A percentile compares a stretch with the other conserved stretches of the same genome.
These are phyloP conservation scores for Urophycis tenuis DNA, from an alignment of 2,797 vertebrate genomes.

Conservation along the genomic window DNA sequence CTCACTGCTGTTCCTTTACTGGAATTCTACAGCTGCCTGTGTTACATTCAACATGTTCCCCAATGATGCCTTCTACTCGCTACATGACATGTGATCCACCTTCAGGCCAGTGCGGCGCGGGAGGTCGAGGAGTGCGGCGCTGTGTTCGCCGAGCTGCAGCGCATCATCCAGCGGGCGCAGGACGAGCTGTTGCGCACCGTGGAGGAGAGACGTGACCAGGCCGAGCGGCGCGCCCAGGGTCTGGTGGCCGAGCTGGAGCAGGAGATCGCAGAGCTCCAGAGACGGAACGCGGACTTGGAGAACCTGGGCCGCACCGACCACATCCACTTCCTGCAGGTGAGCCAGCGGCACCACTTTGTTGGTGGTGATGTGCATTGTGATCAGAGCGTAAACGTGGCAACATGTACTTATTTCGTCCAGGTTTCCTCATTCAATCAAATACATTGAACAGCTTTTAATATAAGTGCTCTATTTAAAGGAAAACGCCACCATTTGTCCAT, in stretches of 20 bases:
- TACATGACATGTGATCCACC: neutral
- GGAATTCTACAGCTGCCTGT: no score
- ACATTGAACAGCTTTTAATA: no score
- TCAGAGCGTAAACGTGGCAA: no score
- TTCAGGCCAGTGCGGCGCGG: constrained; percentile 59
- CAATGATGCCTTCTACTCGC: no score
- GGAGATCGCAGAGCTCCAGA: constrained; percentile 62
- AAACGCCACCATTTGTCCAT: no score
- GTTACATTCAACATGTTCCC: no score
- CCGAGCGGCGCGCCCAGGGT: constrained; percentile 54
- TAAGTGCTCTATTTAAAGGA: no score
- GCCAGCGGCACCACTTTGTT: neutral
- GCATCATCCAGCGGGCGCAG: constrained; percentile 66
- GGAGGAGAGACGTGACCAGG: constrained; percentile 66
- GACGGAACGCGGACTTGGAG: constrained; percentile 62
- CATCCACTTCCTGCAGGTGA: constrained; percentile 73
- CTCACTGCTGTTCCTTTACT: no score
- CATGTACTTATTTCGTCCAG: no score
- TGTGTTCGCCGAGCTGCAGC: constrained; percentile 68
- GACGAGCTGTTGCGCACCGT: constrained; percentile 61
- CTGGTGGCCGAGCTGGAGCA: constrained; percentile 60
- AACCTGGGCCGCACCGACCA: constrained; percentile 67
- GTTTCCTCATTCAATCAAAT: no score
- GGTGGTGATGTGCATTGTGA: no score
- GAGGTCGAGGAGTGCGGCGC: constrained; percentile 66